These are phyloP conservation scores for Muscicapa comitata DNA, from an alignment of 2,797 vertebrate genomes.

Conservation along the genomic window DNA sequence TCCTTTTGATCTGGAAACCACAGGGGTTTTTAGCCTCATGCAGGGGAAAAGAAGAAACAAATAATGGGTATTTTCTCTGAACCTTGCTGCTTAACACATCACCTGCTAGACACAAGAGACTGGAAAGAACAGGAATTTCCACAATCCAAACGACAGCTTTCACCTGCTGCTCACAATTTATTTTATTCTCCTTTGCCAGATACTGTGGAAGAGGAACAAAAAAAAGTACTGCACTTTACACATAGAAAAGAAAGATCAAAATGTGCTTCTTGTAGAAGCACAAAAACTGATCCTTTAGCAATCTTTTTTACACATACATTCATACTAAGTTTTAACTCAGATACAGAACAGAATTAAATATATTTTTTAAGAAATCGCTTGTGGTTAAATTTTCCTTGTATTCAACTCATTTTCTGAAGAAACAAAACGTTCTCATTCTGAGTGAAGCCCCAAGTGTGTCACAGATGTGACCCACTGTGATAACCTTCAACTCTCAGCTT, in stretches of 20 bases:
- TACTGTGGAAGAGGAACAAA: not conserved
- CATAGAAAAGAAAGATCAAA: not conserved
- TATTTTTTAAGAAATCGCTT: not conserved
- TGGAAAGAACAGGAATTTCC: slow-evolving; percentile 23
- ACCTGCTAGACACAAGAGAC: not conserved
- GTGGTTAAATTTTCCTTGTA: not conserved
- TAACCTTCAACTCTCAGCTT: not conserved
- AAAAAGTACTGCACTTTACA: not conserved
- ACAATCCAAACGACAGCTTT: not conserved
- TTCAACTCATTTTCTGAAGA: not conserved
- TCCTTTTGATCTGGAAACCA: slow-evolving; percentile 10
- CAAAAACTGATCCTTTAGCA: not conserved
- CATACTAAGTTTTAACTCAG: not conserved
- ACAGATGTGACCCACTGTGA: not conserved
- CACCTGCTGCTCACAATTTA: not conserved
- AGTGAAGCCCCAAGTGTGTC: not conserved
- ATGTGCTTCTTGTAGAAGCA: not conserved
- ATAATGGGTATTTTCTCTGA: not conserved
- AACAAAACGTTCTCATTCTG: not conserved
- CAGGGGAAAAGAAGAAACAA: not conserved
- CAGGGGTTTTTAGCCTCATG: slow-evolving; percentile 1
- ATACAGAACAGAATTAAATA: not conserved
- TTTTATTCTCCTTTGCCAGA: not conserved
- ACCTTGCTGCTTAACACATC: not conserved
- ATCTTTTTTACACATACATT: not conserved